phyloP scores from a whole-genome alignment of 2,113 vertebrate species.

The Asarcornis scutulata region DNA sequence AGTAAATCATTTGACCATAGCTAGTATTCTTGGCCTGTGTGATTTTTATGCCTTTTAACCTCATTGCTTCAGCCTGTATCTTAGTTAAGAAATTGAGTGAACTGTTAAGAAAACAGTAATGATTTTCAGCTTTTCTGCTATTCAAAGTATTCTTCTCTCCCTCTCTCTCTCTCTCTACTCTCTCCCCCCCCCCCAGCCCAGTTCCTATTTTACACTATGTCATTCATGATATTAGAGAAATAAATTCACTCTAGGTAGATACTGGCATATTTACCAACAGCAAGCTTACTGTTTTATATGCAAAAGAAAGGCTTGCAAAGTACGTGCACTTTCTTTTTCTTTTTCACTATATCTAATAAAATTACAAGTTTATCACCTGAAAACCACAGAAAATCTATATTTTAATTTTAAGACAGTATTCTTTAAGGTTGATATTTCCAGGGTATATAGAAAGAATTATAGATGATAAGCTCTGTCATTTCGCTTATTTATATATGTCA shows the following conservation, averaged over 20 bases:
- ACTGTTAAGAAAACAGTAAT: neutral
- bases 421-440: neutral
- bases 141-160: neutral
- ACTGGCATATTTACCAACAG: neutral
- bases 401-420: neutral
- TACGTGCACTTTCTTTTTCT: neutral
- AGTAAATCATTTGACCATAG: constrained; percentile 73
- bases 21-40: constrained; percentile 56
- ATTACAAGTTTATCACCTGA: neutral
- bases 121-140: neutral
- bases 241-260: neutral
- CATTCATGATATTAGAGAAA: neutral
- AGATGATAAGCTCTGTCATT: neutral
- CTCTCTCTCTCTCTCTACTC: neutral
- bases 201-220: neutral
- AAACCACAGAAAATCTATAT: neutral
- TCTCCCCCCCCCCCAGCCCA: too few species aligned
- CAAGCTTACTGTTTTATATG: neutral
- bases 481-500: neutral
- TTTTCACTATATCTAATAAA: neutral
- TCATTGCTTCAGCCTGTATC: constrained; percentile 32
- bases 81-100: constrained; percentile 14
- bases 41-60: constrained; percentile 47
- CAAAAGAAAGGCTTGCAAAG: neutral
- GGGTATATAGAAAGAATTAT: neutral